Evolutionary conservation across 2,797 vertebrate species (phyloP), one percentile per base, ranked within the genome.

Genomic region (Masticophis lateralis): DNA sequence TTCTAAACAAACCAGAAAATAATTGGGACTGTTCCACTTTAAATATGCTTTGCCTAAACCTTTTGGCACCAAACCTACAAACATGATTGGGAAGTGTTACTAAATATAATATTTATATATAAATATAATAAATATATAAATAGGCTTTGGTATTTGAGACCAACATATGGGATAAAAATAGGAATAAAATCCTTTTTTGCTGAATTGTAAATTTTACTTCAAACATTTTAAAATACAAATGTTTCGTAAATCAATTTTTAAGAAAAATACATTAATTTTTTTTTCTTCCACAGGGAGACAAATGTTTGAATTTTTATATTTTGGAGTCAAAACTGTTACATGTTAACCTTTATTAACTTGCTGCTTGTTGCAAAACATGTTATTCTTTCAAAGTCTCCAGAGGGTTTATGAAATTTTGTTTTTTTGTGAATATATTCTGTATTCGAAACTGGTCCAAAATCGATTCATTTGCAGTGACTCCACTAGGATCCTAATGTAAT

Each of bases 221-320:
- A 69, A 90, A 55, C 47, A 90, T 91, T 91, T 57, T 43, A 43
- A 91, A 90, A 91, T 83, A 91, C 32, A 91, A 86, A 11, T 83
- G 74, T 83, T 27, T 59, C 37, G 74, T 14, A 51, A 88, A 56
- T 88, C 51, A 43, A 6, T 92, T 92, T 83, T 83, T 47, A 83
- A 47, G 43, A 83, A 83, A 83, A 83, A 83, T 83, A 57, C 13
- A 88, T 74, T 92, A 63, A 2, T 18, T 25, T 53, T 51, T 86
- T 86, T 60, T 47, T 51, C 59, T 91, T 47, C 37, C 1, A 1
- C 55, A 37, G 32, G 87, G 55, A 22, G 56, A 47, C 69, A 57
- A 79, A 79, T 43, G 14, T 43, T 37, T 61, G 22, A 87, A 12
- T 5, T 47, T 83, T 47, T 47, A 7, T 47, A 47, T 83, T 25